A percentile compares a stretch with the other conserved stretches of the same genome.
Conservation (phyloP, 2,113 vertebrate genomes). For the Rhinolophus ferrumequinum region DNA sequence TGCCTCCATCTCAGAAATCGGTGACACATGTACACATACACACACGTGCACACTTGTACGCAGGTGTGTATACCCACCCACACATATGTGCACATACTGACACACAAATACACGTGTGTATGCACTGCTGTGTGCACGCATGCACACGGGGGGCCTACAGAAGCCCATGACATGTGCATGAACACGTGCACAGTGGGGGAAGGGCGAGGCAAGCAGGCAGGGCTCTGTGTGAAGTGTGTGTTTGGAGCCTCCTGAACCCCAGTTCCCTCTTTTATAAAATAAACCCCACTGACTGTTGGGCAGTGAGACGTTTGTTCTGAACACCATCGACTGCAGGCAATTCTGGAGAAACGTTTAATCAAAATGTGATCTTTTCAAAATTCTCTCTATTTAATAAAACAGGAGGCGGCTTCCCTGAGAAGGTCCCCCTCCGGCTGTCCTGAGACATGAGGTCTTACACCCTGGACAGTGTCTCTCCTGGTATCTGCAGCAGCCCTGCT, state of each 20-base stretch:
- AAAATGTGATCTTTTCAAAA: not conserved
- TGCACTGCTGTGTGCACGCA: too few species aligned
- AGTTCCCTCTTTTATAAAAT: not conserved
- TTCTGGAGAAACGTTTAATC: not conserved
- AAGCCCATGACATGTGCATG: too few species aligned
- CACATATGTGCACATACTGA: too few species aligned
- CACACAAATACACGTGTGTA: too few species aligned
- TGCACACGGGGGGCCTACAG: too few species aligned
- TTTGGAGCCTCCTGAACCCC: not conserved
- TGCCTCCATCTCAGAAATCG: not conserved
- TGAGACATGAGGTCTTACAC: not conserved
- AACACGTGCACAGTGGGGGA: too few species aligned
- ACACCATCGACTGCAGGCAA: not conserved
- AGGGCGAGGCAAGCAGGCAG: too few species aligned
- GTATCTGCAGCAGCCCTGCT: too few species aligned
- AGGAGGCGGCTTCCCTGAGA: not conserved
- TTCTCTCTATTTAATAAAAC: not conserved
- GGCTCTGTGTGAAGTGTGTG: fast-evolving
- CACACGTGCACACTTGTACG: not conserved
- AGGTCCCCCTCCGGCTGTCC: too few species aligned
- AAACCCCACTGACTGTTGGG: not conserved
- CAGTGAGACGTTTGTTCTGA: not conserved
- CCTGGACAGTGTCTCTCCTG: too few species aligned
- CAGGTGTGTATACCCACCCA: too few species aligned
- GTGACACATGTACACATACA: fast-evolving